A percentile compares a stretch with the other conserved stretches of the same genome.
Conservation (phyloP, 2,113 vertebrate species). For the Chloroceryle aenea region DNA sequence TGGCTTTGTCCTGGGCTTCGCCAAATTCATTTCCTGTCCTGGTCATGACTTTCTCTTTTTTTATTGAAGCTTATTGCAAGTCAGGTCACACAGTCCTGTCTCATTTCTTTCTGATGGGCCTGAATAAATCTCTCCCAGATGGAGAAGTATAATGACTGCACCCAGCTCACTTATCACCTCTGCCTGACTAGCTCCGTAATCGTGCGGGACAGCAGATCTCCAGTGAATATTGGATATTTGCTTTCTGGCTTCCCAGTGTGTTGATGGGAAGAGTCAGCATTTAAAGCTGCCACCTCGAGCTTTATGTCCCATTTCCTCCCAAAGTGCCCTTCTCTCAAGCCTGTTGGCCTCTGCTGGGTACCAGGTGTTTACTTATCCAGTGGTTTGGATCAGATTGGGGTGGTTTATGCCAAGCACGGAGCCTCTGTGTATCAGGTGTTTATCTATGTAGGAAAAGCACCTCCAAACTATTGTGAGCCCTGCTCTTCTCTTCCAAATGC, state of each 20-base stretch:
- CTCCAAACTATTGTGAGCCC: neutral
- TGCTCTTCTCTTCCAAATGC: rapidly evolving
- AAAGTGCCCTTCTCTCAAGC: neutral
- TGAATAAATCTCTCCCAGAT: constrained; percentile 53
- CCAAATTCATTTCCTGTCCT: neutral
- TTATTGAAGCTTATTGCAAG: constrained; percentile 39
- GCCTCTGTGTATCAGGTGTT: rapidly evolving
- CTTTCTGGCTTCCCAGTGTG: neutral
- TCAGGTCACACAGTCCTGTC: constrained; percentile 48
- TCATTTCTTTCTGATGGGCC: constrained; percentile 20
- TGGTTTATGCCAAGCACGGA: neutral
- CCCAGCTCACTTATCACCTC: constrained; percentile 18
- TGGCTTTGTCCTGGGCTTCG: neutral
- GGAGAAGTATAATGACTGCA: neutral
- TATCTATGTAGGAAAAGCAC: neutral
- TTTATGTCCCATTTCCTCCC: neutral
- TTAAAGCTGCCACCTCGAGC: neutral
- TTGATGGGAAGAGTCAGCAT: neutral
- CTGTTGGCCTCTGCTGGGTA: neutral
- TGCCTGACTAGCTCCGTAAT: constrained; percentile 35
- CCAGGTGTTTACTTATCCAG: neutral
- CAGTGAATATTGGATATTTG: neutral
- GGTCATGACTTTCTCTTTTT: neutral
- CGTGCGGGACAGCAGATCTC: neutral
- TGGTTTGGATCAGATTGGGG: neutral